Base-by-base conservation (phyloP, 2,797 vertebrate species). In the Trachurus trachurus region DNA sequence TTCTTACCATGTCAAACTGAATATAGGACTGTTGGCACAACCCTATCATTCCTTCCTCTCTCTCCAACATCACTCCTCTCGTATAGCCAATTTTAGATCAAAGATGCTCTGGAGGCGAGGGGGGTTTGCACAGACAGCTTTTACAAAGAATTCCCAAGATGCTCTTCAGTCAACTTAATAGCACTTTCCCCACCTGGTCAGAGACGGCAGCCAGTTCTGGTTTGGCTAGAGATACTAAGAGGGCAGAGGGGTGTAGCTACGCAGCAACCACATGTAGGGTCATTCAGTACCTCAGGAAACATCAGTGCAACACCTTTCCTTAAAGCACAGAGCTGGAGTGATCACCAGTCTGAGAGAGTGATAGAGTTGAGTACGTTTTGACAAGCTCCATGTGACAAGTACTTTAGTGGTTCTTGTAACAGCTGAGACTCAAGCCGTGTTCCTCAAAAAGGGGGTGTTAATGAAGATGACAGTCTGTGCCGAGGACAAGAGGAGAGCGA, bases 131-230 rank as follows among this genome's bases (percentile, higher is more conserved):
- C 31, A 34, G 70, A 70, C 37, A 31, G 63, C 49, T 82, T 86
- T 83, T 56, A 50, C 40, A 67, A 60, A 80, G 58, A 64, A 80
- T 62, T 73, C 82, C 70, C 74, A 9, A 52, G n/a, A 62, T 75
- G 61, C 74, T 82, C 53, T 71, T 84, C 49, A 80, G 58, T 70
- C 50, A 63, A 31, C 37, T n/a, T 70, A 68, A 78, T 72, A 52
- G 66, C 76, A 37, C 68, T 76, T 77, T 67, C 65, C 71, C 63
- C 54, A 80, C 49, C 22, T 66, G 71, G 71, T 39, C 72, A 59
- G 62, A 79, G 60, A 22, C 59, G n/a, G 29, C 74, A 76, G 83
- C 59, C 78, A 73, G 34, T 54, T 79, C 39, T 65, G 5, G 17
- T 81, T 37, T 54, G 47, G 60, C 52, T 44, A 74, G 60, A 81